phyloP scores from a whole-genome alignment of 2,113 vertebrate species.

The Oryzias curvinotus region DNA sequence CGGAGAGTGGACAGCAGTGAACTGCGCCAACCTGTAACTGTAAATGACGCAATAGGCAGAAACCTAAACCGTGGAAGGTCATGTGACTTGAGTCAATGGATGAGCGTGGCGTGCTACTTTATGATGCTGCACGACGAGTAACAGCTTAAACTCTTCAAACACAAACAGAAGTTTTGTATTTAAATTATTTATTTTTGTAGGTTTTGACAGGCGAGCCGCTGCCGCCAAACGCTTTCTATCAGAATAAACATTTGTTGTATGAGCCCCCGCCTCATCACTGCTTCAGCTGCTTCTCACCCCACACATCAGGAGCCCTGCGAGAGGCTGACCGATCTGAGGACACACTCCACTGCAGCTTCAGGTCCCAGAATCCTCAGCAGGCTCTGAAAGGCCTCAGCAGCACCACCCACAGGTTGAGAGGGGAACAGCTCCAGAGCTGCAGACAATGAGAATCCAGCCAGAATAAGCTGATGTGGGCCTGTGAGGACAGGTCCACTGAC shows the following conservation, averaged over 20 bases:
- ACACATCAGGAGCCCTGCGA: neutral
- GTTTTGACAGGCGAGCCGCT: conserved; percentile 71
- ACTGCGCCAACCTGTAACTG: conserved; percentile 44
- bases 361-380: conserved; percentile 78
- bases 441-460: neutral
- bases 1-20: conserved; percentile 33
- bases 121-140: conserved; percentile 4
- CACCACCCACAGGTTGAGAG: conserved; percentile 26
- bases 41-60: neutral
- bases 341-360: conserved; percentile 79
- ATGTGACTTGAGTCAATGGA: no score
- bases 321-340: conserved; percentile 70
- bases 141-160: no score
- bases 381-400: conserved; percentile 74
- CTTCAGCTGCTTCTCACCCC: neutral
- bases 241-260: conserved; percentile 82
- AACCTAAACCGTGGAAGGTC: no score
- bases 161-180: conserved; percentile 86
- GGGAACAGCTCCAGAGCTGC: conserved; percentile 75
- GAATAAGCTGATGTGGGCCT: no score
- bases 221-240: conserved; percentile 76
- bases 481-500: no score
- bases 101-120: neutral
- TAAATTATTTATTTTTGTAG: conserved; percentile 94
- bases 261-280: conserved; percentile 24